Evolutionary conservation across 2,113 vertebrate genomes (phyloP).

Genomic region (Ptyas mucosa): DNA sequence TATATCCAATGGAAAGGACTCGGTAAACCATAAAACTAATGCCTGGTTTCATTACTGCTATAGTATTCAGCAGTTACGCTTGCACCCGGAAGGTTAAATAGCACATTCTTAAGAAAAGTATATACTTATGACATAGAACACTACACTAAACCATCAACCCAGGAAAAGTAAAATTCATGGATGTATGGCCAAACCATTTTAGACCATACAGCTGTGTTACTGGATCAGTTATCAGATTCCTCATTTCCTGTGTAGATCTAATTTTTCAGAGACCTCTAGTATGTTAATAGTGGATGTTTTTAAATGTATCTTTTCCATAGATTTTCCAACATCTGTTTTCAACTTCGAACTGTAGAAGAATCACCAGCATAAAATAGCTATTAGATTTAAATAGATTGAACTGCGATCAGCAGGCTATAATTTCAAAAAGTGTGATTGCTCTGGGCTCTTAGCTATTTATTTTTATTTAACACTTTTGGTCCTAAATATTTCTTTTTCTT

Average conservation of each 20-base stretch:
- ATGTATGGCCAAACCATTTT: background rate
- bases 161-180: background rate
- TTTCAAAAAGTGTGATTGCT: background rate
- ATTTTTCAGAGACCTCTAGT: background rate
- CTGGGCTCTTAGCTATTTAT: background rate
- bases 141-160: background rate
- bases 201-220: background rate
- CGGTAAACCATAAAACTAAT: background rate
- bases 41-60: background rate
- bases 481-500: background rate
- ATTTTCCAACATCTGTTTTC: constrained; percentile 12
- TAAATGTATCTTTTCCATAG: background rate
- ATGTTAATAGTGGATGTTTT: background rate
- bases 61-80: background rate
- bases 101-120: background rate
- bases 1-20: background rate
- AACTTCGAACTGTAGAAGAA: constrained; percentile 14
- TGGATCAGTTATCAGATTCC: background rate
- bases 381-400: constrained; percentile 21
- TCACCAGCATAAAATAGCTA: background rate
- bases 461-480: background rate
- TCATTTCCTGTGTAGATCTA: background rate
- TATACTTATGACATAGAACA: background rate
- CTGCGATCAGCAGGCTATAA: constrained; percentile 9
- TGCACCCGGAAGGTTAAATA: background rate